These are phyloP conservation scores for Clamator glandarius DNA, from an alignment of 2,797 vertebrate genomes.

Conservation along the genomic window DNA sequence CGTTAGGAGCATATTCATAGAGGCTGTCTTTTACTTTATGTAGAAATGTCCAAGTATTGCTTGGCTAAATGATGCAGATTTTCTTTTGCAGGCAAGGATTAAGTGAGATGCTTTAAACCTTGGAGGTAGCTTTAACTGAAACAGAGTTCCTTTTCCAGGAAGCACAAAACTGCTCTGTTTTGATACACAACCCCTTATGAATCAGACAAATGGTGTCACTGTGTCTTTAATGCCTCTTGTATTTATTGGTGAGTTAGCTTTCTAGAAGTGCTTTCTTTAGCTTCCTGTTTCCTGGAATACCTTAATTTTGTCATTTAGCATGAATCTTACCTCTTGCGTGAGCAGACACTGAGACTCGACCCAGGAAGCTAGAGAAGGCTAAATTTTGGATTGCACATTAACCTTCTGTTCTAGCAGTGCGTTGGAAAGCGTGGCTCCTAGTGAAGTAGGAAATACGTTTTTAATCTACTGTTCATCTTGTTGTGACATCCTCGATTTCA, in stretches of 20 bases:
- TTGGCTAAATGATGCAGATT: not conserved
- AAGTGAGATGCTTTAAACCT: not conserved
- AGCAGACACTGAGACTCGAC: not conserved
- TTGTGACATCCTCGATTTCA: constrained; percentile 39
- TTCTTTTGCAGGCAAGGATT: constrained; percentile 26
- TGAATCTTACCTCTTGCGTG: not conserved
- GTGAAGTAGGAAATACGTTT: not conserved
- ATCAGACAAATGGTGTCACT: not conserved
- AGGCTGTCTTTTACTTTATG: not conserved
- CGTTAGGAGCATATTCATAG: not conserved
- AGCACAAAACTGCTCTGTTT: not conserved
- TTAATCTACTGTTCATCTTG: not conserved
- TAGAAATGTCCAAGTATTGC: not conserved
- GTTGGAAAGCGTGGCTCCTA: not conserved
- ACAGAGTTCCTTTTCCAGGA: not conserved
- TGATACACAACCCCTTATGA: not conserved
- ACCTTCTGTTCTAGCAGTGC: not conserved
- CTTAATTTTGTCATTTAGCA: not conserved
- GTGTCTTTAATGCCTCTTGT: not conserved
- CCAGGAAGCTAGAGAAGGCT: not conserved
- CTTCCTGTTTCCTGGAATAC: not conserved
- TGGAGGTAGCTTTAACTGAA: not conserved
- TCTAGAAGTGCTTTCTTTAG: not conserved
- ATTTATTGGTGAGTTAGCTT: not conserved
- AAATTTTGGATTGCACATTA: not conserved